These are phyloP conservation scores for Phenganax subtilis DNA, from an alignment of 92 coral and sea anemone genomes.

Conservation along the genomic window DNA sequence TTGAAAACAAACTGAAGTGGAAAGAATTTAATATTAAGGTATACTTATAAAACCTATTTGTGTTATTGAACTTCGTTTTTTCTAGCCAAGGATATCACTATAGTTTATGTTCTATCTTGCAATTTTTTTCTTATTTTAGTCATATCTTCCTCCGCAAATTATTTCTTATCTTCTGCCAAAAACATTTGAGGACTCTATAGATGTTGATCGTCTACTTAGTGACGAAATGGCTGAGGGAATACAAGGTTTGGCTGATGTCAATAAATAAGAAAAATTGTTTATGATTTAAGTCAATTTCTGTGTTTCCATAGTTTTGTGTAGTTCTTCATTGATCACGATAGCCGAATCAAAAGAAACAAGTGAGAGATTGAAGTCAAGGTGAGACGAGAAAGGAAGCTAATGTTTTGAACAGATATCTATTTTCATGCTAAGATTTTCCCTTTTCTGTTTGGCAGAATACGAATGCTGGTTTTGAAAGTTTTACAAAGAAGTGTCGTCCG, in stretches of 20 bases:
- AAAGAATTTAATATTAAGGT: constrained; percentile 8
- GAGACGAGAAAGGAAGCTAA: not conserved
- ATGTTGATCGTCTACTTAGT: not conserved
- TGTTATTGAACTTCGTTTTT: not conserved
- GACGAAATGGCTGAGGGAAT: constrained; percentile 8
- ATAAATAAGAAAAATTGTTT: not conserved
- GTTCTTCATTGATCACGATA: no score
- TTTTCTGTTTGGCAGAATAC: not conserved
- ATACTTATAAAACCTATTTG: not conserved
- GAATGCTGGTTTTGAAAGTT: constrained; percentile 18
- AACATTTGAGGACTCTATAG: not conserved
- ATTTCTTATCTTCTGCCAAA: constrained; percentile 10
- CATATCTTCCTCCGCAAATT: constrained; percentile 11
- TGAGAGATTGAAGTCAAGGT: constrained; percentile 17
- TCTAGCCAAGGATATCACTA: not conserved
- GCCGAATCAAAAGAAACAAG: not conserved
- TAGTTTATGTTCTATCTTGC: not conserved
- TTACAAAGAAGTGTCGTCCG: constrained; percentile 19
- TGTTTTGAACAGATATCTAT: not conserved
- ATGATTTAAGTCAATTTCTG: not conserved
- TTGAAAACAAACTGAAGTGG: constrained; percentile 39
- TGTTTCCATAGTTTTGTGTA: constrained; percentile 7
- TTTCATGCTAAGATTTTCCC: not conserved
- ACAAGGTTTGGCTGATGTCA: constrained; percentile 11
- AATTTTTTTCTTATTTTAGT: not conserved